Percentiles rank a stretch among this genome's conserved stretches.
Conservation (phyloP, 2,113 vertebrate species). For the Apus apus region DNA sequence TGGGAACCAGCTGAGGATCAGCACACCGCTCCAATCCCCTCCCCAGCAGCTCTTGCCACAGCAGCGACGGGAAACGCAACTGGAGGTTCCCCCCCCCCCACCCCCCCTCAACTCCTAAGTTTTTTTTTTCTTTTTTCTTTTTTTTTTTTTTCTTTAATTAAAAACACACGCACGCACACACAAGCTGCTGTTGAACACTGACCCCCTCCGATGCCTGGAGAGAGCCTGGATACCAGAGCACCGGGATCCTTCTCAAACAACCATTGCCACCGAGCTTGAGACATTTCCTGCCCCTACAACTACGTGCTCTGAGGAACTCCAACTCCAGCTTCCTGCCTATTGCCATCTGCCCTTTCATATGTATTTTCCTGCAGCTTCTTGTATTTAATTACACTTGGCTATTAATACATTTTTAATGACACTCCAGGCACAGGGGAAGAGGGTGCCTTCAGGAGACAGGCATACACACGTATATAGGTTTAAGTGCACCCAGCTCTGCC, state of each 20-base stretch:
- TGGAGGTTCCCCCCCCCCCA: not conserved
- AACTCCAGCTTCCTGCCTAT: conserved; percentile 27
- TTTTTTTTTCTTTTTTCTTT: not conserved
- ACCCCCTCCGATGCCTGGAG: not conserved
- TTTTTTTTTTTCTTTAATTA: not conserved
- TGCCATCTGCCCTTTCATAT: conserved; percentile 48
- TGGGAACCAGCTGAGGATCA: not conserved
- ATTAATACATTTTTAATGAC: conserved; percentile 64
- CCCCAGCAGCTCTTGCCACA: not conserved
- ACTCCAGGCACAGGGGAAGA: conserved; percentile 22
- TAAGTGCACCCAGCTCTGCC: not conserved
- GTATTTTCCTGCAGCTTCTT: conserved; percentile 53
- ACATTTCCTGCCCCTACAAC: conserved; percentile 48
- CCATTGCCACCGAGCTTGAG: accelerated
- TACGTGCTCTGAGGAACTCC: not conserved
- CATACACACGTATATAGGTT: accelerated
- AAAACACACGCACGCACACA: not conserved
- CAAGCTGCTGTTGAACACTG: not conserved
- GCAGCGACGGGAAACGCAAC: not conserved
- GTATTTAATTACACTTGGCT: conserved; percentile 59
- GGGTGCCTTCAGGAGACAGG: not conserved
- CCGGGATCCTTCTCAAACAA: not conserved
- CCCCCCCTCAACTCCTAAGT: not conserved
- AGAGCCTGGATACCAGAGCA: not conserved
- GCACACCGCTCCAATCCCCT: not conserved